phyloP scores from a whole-genome alignment of 2,797 vertebrate species.

The Ciconia nigra region DNA sequence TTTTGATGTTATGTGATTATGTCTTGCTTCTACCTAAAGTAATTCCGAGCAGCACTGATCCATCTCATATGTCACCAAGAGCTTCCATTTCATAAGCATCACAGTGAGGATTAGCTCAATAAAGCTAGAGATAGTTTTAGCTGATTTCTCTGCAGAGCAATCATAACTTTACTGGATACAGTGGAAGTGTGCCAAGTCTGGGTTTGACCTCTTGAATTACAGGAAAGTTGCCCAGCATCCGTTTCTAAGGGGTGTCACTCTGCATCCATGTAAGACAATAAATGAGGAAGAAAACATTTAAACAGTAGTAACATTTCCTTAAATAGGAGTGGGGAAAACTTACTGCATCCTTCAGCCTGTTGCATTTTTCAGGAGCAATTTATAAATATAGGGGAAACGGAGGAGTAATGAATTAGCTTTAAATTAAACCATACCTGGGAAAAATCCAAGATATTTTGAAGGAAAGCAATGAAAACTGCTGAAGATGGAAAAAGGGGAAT shows the following conservation, averaged over 20 bases:
- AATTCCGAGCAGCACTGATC: background rate
- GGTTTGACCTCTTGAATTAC: background rate
- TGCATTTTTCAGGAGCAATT: slow-evolving; percentile 82
- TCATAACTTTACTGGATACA: background rate
- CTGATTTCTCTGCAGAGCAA: background rate
- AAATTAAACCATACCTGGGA: background rate
- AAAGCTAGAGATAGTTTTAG: background rate
- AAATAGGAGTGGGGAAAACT: background rate
- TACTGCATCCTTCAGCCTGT: slow-evolving; percentile 76
- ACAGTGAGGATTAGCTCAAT: background rate
- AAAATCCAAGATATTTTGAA: background rate
- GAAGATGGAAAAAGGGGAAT: background rate
- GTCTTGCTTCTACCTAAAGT: background rate
- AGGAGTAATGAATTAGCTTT: background rate
- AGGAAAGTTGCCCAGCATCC: background rate
- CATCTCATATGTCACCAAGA: background rate
- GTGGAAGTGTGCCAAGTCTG: background rate
- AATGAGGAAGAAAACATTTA: background rate
- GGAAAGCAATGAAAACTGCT: background rate
- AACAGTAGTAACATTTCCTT: background rate
- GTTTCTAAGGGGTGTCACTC: background rate
- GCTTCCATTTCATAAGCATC: background rate
- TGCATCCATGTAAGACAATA: background rate
- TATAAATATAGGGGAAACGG: slow-evolving; percentile 38
- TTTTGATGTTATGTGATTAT: background rate